Conservation (phyloP, 2,888 invertebrate species). For the Ethmia dodecea region DNA sequence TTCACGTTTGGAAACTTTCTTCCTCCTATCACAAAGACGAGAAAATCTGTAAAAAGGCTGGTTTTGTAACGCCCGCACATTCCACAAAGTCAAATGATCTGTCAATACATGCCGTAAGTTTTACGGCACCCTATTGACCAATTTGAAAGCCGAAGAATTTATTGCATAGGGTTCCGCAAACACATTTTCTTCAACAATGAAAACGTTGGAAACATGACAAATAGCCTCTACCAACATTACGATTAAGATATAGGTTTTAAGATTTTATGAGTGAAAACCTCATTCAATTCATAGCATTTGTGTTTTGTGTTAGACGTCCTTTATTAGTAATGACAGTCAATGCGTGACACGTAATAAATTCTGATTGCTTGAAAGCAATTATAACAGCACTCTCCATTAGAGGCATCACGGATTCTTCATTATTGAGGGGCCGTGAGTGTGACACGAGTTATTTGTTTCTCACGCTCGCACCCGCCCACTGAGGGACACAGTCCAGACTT, state of each 20-base stretch:
- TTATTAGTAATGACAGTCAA: conserved; percentile 4
- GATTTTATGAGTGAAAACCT: no score
- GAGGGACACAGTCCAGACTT: conserved; percentile 22
- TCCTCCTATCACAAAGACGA: no score
- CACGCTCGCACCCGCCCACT: conserved; percentile 72
- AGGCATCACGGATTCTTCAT: conserved; percentile 34
- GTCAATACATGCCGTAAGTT: conserved; percentile 37
- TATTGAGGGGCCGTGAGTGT: conserved; percentile 44
- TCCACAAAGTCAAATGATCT: no score
- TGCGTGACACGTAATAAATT: conserved; percentile 37
- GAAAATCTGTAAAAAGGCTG: no score
- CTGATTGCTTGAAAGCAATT: conserved; percentile 43
- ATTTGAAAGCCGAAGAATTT: conserved; percentile 25
- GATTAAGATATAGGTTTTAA: no score
- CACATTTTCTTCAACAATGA: not conserved
- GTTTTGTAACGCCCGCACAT: no score
- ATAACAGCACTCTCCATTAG: conserved; percentile 38
- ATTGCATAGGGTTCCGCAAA: conserved; percentile 15
- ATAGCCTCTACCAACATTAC: not conserved
- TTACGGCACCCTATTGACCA: conserved; percentile 37
- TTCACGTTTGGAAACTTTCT: no score
- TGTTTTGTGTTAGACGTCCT: not conserved
- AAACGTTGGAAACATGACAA: not conserved
- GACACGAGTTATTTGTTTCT: conserved; percentile 63
- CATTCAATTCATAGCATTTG: no score